Evolutionary conservation across 2,797 vertebrate genomes (phyloP), one percentile per base, ranked within the genome.

Genomic region (Setipinna tenuifilis): DNA sequence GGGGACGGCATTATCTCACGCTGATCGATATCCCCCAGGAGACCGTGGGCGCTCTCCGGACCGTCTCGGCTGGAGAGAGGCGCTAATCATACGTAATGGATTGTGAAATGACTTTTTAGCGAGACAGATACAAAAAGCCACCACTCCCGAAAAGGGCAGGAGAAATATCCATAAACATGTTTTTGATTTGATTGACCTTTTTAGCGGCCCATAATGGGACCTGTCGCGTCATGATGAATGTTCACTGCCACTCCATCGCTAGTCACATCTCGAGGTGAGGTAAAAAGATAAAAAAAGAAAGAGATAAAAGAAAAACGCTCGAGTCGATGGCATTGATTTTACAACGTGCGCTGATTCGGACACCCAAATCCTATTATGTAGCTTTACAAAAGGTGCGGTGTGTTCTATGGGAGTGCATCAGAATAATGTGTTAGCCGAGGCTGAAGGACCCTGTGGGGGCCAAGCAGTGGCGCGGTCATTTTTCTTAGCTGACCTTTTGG

Each of bases 161-260:
- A 68, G 50, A 87, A 88, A 89, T 88, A 90, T 90, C 87, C 83
- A 90, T 88, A 87, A 88, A 87, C 87, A 88, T 83, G 68, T 86
- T 89, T 90, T 86, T 88, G 84, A 88, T 89, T 87, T 87, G 88
- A 89, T 89, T 90, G 88, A 88, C 90, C 90, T 88, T 90, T 90
- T 89, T 86, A 89, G 75, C 86, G 83, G 44, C 58, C 78, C 85
- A 81, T 90, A 90, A 90, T 90, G 81, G 85, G 88, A 89, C 85
- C 87, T 89, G 90, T 88, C 88, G 86, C 87, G 83, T 81, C 35
- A 48, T 89, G 86, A 88, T 88, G 85, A 88, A 90, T 89, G 83
- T 54, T 85, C 61, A 44, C n/a, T 83, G 84, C 83, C 85, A 86
- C 68, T 84, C 81, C 87, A 86, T 83, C 85, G n/a, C 61, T 78